These are phyloP conservation scores for Paralichthys olivaceus DNA, from an alignment of 2,113 vertebrate species.

Conservation along the genomic window DNA sequence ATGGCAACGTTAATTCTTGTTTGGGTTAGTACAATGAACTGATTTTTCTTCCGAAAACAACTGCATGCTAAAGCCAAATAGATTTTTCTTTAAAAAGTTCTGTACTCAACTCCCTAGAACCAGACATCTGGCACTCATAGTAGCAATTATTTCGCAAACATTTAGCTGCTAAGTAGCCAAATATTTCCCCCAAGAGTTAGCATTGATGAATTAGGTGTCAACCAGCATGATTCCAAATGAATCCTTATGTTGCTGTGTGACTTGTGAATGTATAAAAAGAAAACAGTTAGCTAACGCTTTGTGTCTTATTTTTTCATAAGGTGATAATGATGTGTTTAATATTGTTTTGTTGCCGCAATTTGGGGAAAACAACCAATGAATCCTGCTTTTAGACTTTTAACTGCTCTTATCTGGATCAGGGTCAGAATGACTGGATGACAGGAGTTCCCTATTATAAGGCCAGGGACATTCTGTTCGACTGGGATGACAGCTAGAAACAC, in stretches of 20 bases:
- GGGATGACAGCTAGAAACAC: constrained; percentile 22
- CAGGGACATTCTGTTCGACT: constrained; percentile 36
- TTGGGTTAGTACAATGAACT: too few species aligned
- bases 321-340: not conserved
- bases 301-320: not conserved
- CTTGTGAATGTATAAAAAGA: not conserved
- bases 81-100: not conserved
- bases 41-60: too few species aligned
- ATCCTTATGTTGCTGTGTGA: not conserved
- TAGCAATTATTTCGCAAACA: not conserved
- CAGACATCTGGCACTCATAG: not conserved
- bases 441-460: constrained; percentile 12
- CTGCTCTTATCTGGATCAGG: not conserved
- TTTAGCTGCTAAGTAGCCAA: not conserved
- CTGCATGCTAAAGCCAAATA: too few species aligned
- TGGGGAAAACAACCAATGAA: not conserved
- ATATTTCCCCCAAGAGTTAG: not conserved
- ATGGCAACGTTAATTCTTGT: too few species aligned
- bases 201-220: not conserved
- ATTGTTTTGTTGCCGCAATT: not conserved
- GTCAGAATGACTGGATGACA: constrained; percentile 13
- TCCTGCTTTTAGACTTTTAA: not conserved
- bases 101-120: not conserved
- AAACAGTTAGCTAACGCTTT: not conserved
- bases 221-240: not conserved